Evolutionary conservation across 2,797 vertebrate genomes (phyloP).

Genomic region (Simalia tracyae): DNA sequence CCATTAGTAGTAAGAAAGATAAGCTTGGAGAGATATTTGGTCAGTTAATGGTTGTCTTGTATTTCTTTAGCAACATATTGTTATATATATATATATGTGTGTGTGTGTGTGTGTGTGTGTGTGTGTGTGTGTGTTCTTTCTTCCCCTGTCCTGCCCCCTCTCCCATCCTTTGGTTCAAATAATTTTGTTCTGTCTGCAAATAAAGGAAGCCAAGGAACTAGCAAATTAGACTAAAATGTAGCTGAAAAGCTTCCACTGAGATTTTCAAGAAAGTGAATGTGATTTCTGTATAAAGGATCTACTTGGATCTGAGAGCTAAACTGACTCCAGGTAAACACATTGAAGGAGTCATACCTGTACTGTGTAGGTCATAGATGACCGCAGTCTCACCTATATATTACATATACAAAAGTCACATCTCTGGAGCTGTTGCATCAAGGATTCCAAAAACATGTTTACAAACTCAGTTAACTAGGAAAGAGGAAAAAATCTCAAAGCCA

Average conservation of each 20-base stretch:
- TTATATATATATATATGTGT: too few species aligned
- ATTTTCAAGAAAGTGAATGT: background rate
- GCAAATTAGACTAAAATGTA: background rate
- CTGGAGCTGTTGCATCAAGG: background rate
- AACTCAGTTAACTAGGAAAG: background rate
- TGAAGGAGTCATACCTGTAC: background rate
- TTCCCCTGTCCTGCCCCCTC: background rate
- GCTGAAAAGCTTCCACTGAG: background rate
- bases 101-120: too few species aligned
- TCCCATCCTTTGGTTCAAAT: background rate
- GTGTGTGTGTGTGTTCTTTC: too few species aligned
- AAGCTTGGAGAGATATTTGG: background rate
- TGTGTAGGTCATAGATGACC: background rate
- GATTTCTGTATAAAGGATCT: background rate
- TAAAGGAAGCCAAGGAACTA: background rate
- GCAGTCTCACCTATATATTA: background rate
- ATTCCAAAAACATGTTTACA: background rate
- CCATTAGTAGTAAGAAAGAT: background rate
- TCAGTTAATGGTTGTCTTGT: background rate
- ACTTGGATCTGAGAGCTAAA: background rate
- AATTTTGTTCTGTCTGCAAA: background rate
- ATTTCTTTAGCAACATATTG: background rate
- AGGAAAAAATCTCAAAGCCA: background rate
- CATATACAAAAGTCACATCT: background rate
- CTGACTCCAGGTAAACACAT: too few species aligned